Base-by-base conservation (phyloP, 1,140 invertebrate genomes). In the Batillaria attramentaria region DNA sequence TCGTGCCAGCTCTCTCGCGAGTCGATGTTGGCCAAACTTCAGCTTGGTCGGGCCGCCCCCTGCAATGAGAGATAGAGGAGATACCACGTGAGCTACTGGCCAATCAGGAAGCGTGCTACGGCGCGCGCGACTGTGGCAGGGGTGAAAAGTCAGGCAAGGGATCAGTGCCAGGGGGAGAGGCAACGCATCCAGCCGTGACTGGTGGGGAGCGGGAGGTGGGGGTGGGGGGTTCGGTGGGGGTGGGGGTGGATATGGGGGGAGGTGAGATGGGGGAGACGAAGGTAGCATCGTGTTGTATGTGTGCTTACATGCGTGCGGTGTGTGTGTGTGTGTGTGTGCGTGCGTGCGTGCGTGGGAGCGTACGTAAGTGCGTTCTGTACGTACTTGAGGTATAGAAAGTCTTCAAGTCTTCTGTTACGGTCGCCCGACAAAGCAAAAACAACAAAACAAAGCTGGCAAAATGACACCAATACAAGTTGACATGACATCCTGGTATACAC, bases 61-160 rank as follows among this genome's bases (percentile, higher is more conserved):
- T 62, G 73, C 54, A 75, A 75, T 62, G 54, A 75, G 37, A 75
- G 60, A 75, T 75, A 54, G 37, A 65, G 62, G 62, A 42, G 20
- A 42, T 6, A 6, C 62, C 57, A 65, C 37, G 57, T 65, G 73
- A 65, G 37, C 10, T 10, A 1, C 37, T 8, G 42, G 54, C 54
- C 54, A 75, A 75, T 62, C 37, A 28, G 1, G 18, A 57, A 20
- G 73, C 3, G 37, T n/a, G 35, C 33, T 13, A 31, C 73, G 42
- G 37, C 37, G 33, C 33, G 37, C 13, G 54, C 54, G 20, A 33
- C 13, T 16, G 46, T 18, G 4, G 13, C 50, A 73, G 50, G 35
- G 72, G 46, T 73, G 72, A 73, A 73, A 73, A 3, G 72, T 73
- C 72, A 73, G 46, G n/a, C 3, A 60, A 16, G 31, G 62, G 13